These are phyloP conservation scores for Sanderia malayensis DNA, from an alignment of 30 jellyfish, hydroid and myxozoan genomes.

Conservation along the genomic window DNA sequence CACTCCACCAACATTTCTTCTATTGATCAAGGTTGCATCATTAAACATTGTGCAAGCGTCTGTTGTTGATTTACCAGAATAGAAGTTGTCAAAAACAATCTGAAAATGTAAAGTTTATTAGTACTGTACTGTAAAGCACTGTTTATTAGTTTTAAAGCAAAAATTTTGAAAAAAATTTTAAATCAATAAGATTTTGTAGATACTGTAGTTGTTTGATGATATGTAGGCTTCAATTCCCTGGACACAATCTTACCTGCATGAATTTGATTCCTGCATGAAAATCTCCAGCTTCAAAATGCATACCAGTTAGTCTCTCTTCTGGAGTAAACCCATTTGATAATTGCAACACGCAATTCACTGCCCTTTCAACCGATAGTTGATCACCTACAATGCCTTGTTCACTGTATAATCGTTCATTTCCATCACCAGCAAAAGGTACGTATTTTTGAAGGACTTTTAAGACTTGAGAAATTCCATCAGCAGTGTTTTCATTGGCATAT, in stretches of 20 bases:
- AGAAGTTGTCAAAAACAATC: neutral
- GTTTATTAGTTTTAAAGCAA: too few relatives aligned
- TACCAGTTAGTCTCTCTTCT: slow-evolving; percentile 6
- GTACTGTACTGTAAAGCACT: too few relatives aligned
- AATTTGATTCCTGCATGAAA: slow-evolving; percentile 29
- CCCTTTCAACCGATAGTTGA: slow-evolving; percentile 10
- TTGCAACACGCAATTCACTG: slow-evolving; percentile 10
- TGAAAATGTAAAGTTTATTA: neutral
- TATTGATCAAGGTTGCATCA: neutral
- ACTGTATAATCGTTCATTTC: neutral
- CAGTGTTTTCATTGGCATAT: slow-evolving; percentile 8
- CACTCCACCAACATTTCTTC: slow-evolving; percentile 1
- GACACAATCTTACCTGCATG: slow-evolving; percentile 7
- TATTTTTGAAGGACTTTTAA: slow-evolving; percentile 2
- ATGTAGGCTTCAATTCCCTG: neutral
- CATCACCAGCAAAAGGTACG: slow-evolving; percentile 7
- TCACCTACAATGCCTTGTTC: slow-evolving; percentile 8
- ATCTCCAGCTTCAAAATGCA: slow-evolving; percentile 11
- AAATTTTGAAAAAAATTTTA: too few relatives aligned
- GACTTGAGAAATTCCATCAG: slow-evolving; percentile 13
- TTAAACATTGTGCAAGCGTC: neutral
- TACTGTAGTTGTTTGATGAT: too few relatives aligned
- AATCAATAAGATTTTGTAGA: too few relatives aligned
- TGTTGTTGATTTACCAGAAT: neutral
- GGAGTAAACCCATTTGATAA: slow-evolving; percentile 2